These are phyloP conservation scores for Choristoneura rosaceana DNA, from an alignment of 2,888 invertebrate genomes.

Conservation along the genomic window DNA sequence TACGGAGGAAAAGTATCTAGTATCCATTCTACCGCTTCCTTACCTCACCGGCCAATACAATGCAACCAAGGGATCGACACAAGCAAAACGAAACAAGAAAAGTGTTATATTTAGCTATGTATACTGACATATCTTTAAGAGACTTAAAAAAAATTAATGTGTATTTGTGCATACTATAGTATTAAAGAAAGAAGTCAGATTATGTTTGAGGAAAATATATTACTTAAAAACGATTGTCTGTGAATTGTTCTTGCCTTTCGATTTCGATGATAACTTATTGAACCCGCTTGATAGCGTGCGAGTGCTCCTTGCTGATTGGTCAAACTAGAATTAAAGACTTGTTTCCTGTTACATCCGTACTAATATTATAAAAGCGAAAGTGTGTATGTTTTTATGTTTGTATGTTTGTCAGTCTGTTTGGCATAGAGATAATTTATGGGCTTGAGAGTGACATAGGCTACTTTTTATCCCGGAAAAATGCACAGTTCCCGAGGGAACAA, in stretches of 20 bases:
- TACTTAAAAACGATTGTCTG: background rate
- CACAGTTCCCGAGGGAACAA: too few relatives aligned
- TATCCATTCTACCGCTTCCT: slow-evolving; percentile 11
- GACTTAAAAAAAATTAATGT: slow-evolving; percentile 8
- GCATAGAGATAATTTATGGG: too few relatives aligned
- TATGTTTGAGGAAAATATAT: slow-evolving; percentile 17
- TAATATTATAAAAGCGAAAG: too few relatives aligned
- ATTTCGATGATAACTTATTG: slow-evolving; percentile 29
- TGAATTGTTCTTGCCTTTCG: slow-evolving; percentile 8
- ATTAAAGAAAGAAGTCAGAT: background rate
- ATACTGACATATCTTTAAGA: background rate
- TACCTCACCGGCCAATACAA: background rate
- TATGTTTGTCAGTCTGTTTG: too few relatives aligned
- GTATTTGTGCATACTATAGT: background rate
- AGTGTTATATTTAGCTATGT: background rate
- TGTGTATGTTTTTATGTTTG: too few relatives aligned
- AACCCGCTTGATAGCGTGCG: slow-evolving; percentile 20
- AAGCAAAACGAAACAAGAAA: slow-evolving; percentile 14
- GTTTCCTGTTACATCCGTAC: background rate
- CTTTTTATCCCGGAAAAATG: too few relatives aligned
- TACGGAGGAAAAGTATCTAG: slow-evolving; percentile 29
- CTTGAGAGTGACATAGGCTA: too few relatives aligned
- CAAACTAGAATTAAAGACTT: background rate
- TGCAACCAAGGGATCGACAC: background rate
- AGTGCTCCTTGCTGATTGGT: slow-evolving; percentile 5